A percentile compares a stretch with the other conserved stretches of the same genome.
phyloP scores from a whole-genome alignment of 2,797 vertebrate species.

The Salmo trutta region DNA sequence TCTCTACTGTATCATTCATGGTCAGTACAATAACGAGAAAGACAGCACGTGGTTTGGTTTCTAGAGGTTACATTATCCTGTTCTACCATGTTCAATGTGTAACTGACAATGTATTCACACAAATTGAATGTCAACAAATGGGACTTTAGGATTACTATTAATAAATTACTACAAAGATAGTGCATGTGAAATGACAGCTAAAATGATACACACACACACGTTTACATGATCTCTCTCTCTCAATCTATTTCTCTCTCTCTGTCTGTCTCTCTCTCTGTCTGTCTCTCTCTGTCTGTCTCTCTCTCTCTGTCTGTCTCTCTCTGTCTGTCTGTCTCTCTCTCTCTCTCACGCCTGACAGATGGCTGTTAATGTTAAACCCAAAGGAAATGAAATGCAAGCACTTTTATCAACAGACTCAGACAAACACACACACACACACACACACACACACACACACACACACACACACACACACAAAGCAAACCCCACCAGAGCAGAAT shows the following conservation, averaged over 20 bases:
- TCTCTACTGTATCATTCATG: neutral
- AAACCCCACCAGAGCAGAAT: too few species aligned
- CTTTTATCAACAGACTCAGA: constrained; percentile 4
- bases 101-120: neutral
- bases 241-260: too few species aligned
- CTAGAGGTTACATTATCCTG: neutral
- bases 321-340: neutral
- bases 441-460: too few species aligned
- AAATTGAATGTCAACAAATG: neutral
- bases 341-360: neutral
- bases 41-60: neutral
- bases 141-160: neutral
- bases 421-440: neutral
- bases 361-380: constrained; percentile 32
- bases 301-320: too few species aligned
- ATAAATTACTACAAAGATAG: neutral
- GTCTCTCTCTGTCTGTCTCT: too few species aligned
- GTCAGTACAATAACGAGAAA: neutral
- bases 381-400: constrained; percentile 21
- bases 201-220: too few species aligned
- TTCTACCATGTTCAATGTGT: constrained; percentile 16
- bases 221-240: too few species aligned
- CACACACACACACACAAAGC: too few species aligned
- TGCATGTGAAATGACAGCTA: neutral
- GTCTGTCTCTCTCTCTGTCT: too few species aligned